Conservation (phyloP, 1,140 invertebrate genomes). For the Hirudo medicinalis region DNA sequence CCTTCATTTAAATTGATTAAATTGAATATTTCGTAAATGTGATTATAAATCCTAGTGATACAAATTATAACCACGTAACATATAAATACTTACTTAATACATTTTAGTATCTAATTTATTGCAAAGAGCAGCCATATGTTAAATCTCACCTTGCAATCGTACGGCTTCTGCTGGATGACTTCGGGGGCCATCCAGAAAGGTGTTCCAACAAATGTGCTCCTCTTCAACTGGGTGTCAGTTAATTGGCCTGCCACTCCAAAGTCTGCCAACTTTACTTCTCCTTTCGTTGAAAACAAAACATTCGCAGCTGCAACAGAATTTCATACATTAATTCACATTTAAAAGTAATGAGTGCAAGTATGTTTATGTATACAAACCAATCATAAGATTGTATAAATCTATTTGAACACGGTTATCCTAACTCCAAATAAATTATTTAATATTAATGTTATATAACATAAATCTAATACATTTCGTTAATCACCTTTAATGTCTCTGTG, state of each 20-base stretch:
- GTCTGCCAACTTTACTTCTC: slow-evolving; percentile 97
- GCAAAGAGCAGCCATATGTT: too few species aligned
- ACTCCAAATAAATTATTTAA: neutral
- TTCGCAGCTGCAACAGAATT: slow-evolving; percentile 66
- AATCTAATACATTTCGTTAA: too few species aligned
- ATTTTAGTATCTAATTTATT: too few species aligned
- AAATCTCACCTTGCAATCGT: slow-evolving; percentile 75
- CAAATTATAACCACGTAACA: too few species aligned
- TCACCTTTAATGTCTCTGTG: slow-evolving; percentile 93
- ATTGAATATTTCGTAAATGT: too few species aligned
- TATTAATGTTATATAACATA: too few species aligned
- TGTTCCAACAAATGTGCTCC: slow-evolving; percentile 97
- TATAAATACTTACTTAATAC: too few species aligned
- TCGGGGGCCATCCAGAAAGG: slow-evolving; percentile 99
- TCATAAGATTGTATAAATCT: too few species aligned
- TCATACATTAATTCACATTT: neutral
- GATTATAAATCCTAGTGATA: too few species aligned
- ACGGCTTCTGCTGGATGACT: slow-evolving; percentile 97
- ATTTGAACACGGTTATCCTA: too few species aligned
- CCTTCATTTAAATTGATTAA: slow-evolving; percentile 43
- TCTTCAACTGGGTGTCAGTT: slow-evolving; percentile 99
- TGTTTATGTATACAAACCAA: too few species aligned
- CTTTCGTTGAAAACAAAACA: slow-evolving; percentile 91
- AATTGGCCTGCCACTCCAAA: slow-evolving; percentile 85
- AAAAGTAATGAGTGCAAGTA: too few species aligned